phyloP scores from a whole-genome alignment of 2,113 vertebrate genomes.

The Sinocyclocheilus anophthalmus region DNA sequence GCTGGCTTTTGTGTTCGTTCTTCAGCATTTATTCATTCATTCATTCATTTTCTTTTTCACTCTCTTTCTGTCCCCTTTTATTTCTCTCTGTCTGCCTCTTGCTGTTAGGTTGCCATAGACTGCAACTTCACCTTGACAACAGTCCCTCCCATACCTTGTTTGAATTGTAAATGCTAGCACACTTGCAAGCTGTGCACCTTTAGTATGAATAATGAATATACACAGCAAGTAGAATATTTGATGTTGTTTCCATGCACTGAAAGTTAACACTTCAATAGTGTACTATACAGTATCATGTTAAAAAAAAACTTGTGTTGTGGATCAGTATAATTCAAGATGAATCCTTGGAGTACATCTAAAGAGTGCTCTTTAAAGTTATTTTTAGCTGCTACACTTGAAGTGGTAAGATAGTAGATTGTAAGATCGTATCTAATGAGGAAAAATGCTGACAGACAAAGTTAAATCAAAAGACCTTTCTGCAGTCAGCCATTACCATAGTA shows the following conservation, averaged over 20 bases:
- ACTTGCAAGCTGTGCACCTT: slow-evolving; percentile 62
- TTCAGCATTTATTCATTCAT: no score
- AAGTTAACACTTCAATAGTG: slow-evolving; percentile 20
- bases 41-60: neutral
- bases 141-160: slow-evolving; percentile 59
- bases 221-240: slow-evolving; percentile 55
- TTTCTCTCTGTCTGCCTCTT: neutral
- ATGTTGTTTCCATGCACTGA: slow-evolving; percentile 30
- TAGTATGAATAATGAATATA: slow-evolving; percentile 67
- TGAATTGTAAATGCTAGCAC: slow-evolving; percentile 68
- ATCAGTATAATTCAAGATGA: neutral
- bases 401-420: neutral
- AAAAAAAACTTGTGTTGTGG: neutral
- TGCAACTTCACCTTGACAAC: slow-evolving; percentile 42
- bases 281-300: neutral
- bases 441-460: neutral
- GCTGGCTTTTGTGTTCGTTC: no score
- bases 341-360: neutral
- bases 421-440: neutral
- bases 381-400: neutral
- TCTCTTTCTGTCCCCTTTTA: neutral
- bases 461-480: neutral
- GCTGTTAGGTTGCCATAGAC: slow-evolving; percentile 19
- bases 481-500: neutral
- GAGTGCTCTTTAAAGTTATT: neutral